A percentile compares a stretch with the other conserved stretches of the same genome.
Evolutionary conservation across 2,113 vertebrate genomes (phyloP).

Genomic region (Myxocyprinus asiaticus): DNA sequence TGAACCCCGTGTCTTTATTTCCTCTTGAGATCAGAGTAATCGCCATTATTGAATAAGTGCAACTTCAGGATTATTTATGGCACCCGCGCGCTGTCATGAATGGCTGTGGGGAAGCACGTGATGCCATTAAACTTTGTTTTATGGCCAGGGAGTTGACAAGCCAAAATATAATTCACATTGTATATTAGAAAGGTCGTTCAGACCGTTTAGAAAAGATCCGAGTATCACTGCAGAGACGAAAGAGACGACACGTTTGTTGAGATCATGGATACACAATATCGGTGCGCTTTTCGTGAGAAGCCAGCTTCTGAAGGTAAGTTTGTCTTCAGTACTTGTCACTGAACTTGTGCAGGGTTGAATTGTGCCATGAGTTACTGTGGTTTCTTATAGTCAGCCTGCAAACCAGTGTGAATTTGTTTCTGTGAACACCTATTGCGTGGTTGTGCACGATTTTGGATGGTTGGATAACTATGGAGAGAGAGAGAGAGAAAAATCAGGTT

Average conservation of each 20-base stretch:
- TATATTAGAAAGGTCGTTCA: conserved; percentile 98
- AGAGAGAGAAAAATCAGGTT: neutral
- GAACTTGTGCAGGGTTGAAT: conserved; percentile 63
- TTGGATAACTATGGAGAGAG: neutral
- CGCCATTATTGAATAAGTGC: conserved; percentile 83
- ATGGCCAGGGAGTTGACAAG: conserved; percentile 99
- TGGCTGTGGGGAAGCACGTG: conserved; percentile 98
- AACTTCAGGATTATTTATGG: conserved; percentile 99
- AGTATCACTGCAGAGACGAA: conserved; percentile 76
- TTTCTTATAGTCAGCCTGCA: conserved; percentile 59
- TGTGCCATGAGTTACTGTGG: conserved; percentile 42
- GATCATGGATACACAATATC: conserved; percentile 67
- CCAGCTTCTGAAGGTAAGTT: conserved; percentile 81
- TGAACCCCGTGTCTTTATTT: conserved; percentile 58
- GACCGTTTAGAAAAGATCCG: conserved; percentile 90
- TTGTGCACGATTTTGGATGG: neutral
- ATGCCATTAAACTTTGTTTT: conserved; percentile 99
- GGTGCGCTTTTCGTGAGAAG: conserved; percentile 65
- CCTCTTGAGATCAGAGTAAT: conserved; percentile 69
- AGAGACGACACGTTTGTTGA: conserved; percentile 65
- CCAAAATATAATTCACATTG: conserved; percentile 99
- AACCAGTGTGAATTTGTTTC: neutral
- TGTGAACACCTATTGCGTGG: neutral
- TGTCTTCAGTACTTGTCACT: conserved; percentile 63
- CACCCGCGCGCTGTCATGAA: conserved; percentile 88